Percentiles rank a stretch among this genome's conserved stretches.
These are phyloP conservation scores for Mastigias papua DNA, from an alignment of 30 jellyfish, hydroid and myxozoan genomes.

Conservation along the genomic window DNA sequence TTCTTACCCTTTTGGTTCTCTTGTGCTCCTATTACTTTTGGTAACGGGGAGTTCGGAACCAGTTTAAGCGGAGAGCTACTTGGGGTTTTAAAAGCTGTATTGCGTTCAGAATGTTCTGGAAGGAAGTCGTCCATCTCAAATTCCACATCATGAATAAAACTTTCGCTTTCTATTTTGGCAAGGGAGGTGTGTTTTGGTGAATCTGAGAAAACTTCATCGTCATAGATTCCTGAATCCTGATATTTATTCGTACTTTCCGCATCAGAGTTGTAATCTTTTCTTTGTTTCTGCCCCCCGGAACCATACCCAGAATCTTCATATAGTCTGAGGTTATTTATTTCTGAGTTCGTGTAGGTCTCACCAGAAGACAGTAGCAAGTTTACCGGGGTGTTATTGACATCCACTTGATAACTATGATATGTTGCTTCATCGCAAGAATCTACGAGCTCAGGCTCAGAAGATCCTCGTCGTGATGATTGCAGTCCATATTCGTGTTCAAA, in stretches of 20 bases:
- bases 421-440: conserved; percentile 67
- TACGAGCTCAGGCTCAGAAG: conserved; percentile 64
- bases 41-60: conserved; percentile 56
- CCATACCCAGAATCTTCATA: conserved; percentile 92
- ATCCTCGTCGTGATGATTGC: conserved; percentile 47
- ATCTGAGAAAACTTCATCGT: conserved; percentile 92
- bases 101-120: conserved; percentile 86
- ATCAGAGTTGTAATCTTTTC: conserved; percentile 86
- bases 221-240: conserved; percentile 98
- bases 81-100: conserved; percentile 97
- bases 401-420: conserved; percentile 40
- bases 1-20: conserved; percentile 45
- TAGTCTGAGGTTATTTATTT: conserved; percentile 64
- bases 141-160: conserved; percentile 72
- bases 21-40: conserved; percentile 50
- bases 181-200: conserved; percentile 78
- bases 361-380: conserved; percentile 52
- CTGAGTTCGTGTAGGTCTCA: conserved; percentile 37
- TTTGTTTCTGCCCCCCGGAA: conserved; percentile 71
- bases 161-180: conserved; percentile 40
- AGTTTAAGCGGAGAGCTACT: conserved; percentile 95
- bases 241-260: conserved; percentile 94
- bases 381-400: conserved; percentile 46
- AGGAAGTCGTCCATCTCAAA: conserved; percentile 80
- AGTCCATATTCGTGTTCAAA: conserved; percentile 61